phyloP scores from a whole-genome alignment of 2,113 vertebrate genomes.

The Eclectus roratus region DNA sequence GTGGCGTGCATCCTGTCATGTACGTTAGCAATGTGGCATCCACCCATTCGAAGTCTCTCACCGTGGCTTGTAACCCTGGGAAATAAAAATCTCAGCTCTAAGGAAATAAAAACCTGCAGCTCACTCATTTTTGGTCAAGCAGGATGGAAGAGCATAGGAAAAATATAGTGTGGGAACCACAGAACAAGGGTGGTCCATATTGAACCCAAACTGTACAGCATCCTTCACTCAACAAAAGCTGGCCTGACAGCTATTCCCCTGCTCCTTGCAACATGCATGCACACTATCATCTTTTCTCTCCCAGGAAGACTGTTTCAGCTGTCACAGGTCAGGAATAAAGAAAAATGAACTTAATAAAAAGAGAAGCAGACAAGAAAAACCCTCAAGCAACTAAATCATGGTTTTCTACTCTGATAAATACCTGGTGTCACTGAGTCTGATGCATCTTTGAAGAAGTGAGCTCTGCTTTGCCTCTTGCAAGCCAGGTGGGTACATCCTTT shows the following conservation, averaged over 20 bases:
- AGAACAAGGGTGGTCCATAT: not conserved
- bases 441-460: not conserved
- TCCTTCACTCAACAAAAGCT: not conserved
- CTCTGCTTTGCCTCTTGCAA: not conserved
- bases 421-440: not conserved
- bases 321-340: not conserved
- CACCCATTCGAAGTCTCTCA: not conserved
- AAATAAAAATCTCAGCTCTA: not conserved
- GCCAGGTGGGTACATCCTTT: not conserved
- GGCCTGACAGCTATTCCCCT: not conserved
- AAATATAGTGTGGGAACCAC: no score
- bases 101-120: not conserved
- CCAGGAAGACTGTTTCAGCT: not conserved
- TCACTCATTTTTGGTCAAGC: not conserved
- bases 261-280: not conserved
- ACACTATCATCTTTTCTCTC: not conserved
- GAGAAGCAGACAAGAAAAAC: not conserved
- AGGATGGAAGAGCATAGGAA: not conserved
- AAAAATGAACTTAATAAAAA: conserved; percentile 8
- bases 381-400: not conserved
- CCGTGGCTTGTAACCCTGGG: not conserved
- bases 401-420: not conserved
- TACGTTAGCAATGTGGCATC: fast-evolving
- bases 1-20: not conserved
- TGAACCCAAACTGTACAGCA: not conserved